Evolutionary conservation across 2,113 vertebrate species (phyloP).

Genomic region (Ptychochromis oligacanthus): DNA sequence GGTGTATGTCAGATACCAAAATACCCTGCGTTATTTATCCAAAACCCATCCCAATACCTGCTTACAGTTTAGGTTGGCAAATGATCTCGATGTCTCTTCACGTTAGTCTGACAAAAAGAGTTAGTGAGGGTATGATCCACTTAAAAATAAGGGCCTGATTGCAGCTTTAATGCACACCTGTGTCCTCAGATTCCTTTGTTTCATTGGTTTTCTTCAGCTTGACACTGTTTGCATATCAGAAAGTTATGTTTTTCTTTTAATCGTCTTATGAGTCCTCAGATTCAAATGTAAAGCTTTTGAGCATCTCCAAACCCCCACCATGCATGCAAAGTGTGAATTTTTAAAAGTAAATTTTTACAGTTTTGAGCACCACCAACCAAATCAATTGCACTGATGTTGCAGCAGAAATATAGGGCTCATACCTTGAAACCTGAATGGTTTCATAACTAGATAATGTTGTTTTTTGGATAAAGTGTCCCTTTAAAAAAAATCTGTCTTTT

Average conservation of each 20-base stretch:
- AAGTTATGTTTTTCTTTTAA: no score
- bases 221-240: rapidly evolving
- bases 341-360: background rate
- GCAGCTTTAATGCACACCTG: background rate
- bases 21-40: background rate
- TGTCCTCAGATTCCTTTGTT: background rate
- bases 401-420: no score
- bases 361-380: background rate
- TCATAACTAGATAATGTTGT: background rate
- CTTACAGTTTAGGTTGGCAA: background rate
- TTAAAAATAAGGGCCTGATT: background rate
- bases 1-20: background rate
- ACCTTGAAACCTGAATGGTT: rapidly evolving
- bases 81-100: no score
- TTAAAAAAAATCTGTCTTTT: rapidly evolving
- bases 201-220: background rate
- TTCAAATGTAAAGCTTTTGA: background rate
- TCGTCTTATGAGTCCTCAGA: background rate
- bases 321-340: background rate
- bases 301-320: background rate
- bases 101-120: no score
- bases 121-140: background rate
- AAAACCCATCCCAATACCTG: background rate
- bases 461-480: background rate
- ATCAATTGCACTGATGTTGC: background rate